These are phyloP conservation scores for Chloroclystis v-ata DNA, from an alignment of 2,888 invertebrate genomes.

Conservation along the genomic window DNA sequence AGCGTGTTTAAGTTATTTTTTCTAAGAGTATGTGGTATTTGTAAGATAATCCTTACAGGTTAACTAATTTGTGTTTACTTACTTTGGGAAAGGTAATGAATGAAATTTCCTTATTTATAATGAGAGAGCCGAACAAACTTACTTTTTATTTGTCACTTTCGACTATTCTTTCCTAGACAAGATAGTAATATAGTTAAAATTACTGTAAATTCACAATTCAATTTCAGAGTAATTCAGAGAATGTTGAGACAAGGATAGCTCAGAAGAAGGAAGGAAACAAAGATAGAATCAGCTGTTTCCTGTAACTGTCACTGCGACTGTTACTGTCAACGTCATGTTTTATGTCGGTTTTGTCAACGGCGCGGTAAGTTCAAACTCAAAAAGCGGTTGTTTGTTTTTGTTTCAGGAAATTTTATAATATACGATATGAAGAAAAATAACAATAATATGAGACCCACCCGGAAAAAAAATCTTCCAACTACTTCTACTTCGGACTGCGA, in stretches of 20 bases:
- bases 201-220: no score
- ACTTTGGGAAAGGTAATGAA: not conserved
- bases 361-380: not conserved
- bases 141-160: no score
- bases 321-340: not conserved
- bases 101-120: no score
- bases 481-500: conserved; percentile 55
- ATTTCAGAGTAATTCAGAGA: no score
- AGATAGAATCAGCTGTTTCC: not conserved
- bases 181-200: no score
- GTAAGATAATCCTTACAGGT: not conserved
- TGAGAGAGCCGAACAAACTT: no score
- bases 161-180: no score
- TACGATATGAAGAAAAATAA: conserved; percentile 43
- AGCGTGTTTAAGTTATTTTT: conserved; percentile 18
- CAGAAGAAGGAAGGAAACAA: no score
- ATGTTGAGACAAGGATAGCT: no score
- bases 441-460: conserved; percentile 39
- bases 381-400: no score
- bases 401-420: conserved; percentile 5
- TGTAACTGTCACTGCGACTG: not conserved
- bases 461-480: conserved; percentile 60
- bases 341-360: not conserved
- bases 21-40: conserved; percentile 23
- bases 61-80: not conserved